Base-by-base conservation (phyloP, 2,113 vertebrate genomes). In the Labeo rohita region DNA sequence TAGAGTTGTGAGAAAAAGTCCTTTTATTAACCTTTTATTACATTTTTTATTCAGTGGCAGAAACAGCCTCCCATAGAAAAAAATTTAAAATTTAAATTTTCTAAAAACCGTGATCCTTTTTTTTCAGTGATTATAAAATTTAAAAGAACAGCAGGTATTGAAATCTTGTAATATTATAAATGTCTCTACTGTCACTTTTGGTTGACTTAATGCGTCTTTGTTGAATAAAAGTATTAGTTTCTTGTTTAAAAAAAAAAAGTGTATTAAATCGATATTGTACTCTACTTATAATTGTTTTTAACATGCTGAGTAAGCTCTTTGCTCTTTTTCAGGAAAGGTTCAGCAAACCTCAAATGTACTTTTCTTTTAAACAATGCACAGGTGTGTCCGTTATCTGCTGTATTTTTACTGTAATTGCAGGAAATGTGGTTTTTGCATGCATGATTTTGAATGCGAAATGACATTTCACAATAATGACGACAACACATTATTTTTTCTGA, bases 381-480 rank as follows among this genome's bases (percentile, higher is more conserved):
- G 16, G 18, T 16, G 4, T 23, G 8, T 70, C 18, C 18, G 66
- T 70, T 70, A 8, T 9, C 36, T 70, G 66, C 16, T 21, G 39
- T 45, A n/a, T 21, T 72, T 45, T 72, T 76, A 16, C 49, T 52
- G 47, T 77, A 76, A 28, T 16, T 16, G 7, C 4, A 34, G 65
- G 23, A 68, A 72, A 15, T 59, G 47, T 80, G 7, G 66, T 61
- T 61, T 54, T 70, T 12, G 39, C 5, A 10, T 59, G 63, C 34
- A 28, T 9, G 11, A 6, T 23, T 54, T 16, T 70, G 76, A 61
- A 66, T 73, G 59, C n/a, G 18, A 50, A 34, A 6, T 72, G 50
- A 74, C 85, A 73, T 73, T 86, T 75, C 15, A 43, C 77, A 81
- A 10, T 43, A 16, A 28, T 16, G 56, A 39, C 43, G 5, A 74